Evolutionary conservation across 2,888 invertebrate species (phyloP).

Genomic region (Drosophila antonietae): DNA sequence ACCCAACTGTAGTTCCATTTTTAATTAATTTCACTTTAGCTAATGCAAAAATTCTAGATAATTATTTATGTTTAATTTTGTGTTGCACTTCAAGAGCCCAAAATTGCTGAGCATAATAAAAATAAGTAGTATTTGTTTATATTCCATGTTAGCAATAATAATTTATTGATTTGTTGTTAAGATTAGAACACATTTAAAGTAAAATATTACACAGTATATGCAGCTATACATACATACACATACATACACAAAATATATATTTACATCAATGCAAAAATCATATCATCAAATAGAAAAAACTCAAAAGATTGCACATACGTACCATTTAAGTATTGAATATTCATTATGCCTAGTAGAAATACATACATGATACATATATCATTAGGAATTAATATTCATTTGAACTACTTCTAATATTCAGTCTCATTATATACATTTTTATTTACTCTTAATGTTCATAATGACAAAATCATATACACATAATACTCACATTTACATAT

Average conservation of each 20-base stretch:
- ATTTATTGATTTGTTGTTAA: slow-evolving; percentile 32
- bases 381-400: background rate
- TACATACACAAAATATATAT: slow-evolving; percentile 1
- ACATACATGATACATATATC: background rate
- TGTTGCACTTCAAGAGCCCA: slow-evolving; percentile 48
- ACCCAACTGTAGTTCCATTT: slow-evolving; percentile 17
- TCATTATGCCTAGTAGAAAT: background rate
- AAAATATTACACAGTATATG: slow-evolving; percentile 14
- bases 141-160: slow-evolving; percentile 3
- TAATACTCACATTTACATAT: background rate
- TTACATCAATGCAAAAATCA: background rate
- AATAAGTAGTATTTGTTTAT: background rate
- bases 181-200: slow-evolving; percentile 24
- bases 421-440: background rate
- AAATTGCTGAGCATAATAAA: slow-evolving; percentile 10
- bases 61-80: slow-evolving; percentile 20
- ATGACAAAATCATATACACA: background rate
- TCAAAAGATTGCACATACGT: slow-evolving; percentile 26
- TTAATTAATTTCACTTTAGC: slow-evolving; percentile 18
- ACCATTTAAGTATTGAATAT: background rate
- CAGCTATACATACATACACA: slow-evolving; percentile 31
- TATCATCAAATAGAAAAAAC: background rate
- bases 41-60: slow-evolving; percentile 1
- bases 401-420: too few species aligned
- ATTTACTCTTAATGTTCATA: background rate